phyloP scores from a whole-genome alignment of 2,113 vertebrate species.

The Clarias macrocephalus region DNA sequence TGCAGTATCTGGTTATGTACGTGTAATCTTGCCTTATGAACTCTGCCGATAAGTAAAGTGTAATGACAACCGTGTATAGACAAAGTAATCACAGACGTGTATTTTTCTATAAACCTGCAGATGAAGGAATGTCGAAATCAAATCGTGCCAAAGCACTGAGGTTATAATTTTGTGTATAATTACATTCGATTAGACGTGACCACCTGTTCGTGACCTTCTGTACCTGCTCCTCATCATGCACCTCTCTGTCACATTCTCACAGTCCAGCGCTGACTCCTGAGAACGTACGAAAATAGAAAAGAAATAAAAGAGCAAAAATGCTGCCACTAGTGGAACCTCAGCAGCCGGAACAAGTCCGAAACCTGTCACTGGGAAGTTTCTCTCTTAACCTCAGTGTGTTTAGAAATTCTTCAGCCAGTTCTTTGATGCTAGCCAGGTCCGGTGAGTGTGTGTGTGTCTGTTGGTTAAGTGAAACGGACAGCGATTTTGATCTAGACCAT shows the following conservation, averaged over 20 bases:
- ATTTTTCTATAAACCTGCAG: not conserved
- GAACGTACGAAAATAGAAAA: not conserved
- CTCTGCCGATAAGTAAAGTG: not conserved
- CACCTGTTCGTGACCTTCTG: not conserved
- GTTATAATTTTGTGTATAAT: not conserved
- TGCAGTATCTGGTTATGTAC: not conserved
- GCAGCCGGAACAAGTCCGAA: not conserved
- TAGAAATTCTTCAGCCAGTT: not conserved
- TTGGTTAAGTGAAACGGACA: not conserved
- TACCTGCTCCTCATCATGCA: conserved; percentile 45
- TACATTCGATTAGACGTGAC: not conserved
- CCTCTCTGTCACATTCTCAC: conserved; percentile 53
- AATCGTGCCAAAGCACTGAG: not conserved
- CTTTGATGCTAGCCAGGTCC: conserved; percentile 39
- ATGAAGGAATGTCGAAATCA: not conserved
- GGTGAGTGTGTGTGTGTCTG: conserved; percentile 10
- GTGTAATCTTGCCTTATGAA: not conserved
- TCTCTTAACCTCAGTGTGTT: conserved; percentile 8
- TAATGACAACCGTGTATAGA: not conserved
- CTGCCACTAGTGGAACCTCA: not conserved
- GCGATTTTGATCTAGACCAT: not conserved
- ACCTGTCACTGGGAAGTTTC: conserved; percentile 33
- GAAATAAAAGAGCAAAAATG: not conserved
- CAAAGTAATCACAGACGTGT: not conserved
- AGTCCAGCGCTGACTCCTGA: conserved; percentile 45